Base-by-base conservation (phyloP, 2,888 invertebrate species). In the Polylopha cassiicola region DNA sequence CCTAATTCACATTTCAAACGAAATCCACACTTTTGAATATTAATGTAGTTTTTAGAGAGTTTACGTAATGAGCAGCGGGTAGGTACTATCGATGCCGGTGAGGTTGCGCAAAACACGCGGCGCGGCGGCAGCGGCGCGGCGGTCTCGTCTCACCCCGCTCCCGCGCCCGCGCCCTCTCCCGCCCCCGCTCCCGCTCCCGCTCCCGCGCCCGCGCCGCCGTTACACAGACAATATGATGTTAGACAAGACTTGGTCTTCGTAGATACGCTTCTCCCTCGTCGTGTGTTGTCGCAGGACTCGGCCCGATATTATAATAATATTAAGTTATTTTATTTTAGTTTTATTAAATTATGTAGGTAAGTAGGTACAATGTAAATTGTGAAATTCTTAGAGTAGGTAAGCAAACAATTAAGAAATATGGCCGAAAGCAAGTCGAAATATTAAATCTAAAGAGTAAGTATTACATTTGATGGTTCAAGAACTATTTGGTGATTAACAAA, bases 141-240 rank as follows among this genome's bases (percentile, higher is more conserved):
- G 13, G 9, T 17, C 37, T 22, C 29, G 31, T 14, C 33, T 46
- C 48, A 46, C 47, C 45, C 47, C 79, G 78, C 62, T 80, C 73
- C 66, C 60, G 59, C 65, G 65, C 63, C 72, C 70, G 73, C 73
- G 68, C 64, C 61, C 62, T 63, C 61, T 62, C 61, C 37, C 51
- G 63, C 65, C 50, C 47, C 57, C 51, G 51, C 53, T 44, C 37
- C 51, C 32, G 33, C 43, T 28, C 33, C 47, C 46, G 48, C 52
- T 60, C 65, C n/a, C n/a, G 76, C 74, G 73, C 70, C 73, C 64
- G 73, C 74, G 73, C 74, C 62, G 55, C 47, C 45, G 47, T 50
- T 55, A 50, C 46, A 50, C 51, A 46, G 47, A 50, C 33, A 15
- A 38, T 30, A 37, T 21, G 15, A 22, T 30, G 39, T 39, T 39